Evolutionary conservation across 64 coral and sea anemone genomes (phyloP), one percentile per base, ranked within the genome.

Genomic region (Astreopora myriophthalma): DNA sequence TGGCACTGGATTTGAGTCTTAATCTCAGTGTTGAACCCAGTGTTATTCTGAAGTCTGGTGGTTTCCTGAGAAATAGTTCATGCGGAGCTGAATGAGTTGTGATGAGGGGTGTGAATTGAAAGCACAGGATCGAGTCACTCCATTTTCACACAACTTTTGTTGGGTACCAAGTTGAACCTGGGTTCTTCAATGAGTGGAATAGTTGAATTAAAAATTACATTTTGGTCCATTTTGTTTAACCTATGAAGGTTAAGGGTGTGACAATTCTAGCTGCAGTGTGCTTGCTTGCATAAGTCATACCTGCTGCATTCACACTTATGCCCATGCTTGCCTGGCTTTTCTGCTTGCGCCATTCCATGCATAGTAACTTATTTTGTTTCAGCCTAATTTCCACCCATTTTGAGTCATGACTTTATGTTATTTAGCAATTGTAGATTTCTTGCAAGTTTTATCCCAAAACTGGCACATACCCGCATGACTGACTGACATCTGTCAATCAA

Each of bases 361-460:
- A 34, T 19, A 70, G 13, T 70, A 70, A 70, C 32, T 3, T 42
- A 1, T 32, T 40, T 8, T 62, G 3, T 62, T 80, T 38, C 46
- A 80, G 76, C 17, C 14, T 27, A 51, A 55, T 52, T 30, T 27
- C 64, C 36, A 66, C 11, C 13, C 55, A 48, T 20, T 58, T 16
- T 87, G 29, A 69, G 32, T 69, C 19, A 86, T 70, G 34, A 86
- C 27, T 37, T 20, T 86, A 62, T 86, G 24, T 85, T 85, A 61
- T 57, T 64, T 48, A 60, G 44, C 0, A 46, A 42, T 27, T 70
- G 14, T 72, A 69, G 5, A 12, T 39, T 48, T 87, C 22, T 48
- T 71, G 12, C 63, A 31, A 30, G 55, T 34, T 74, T 76, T 66
- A 64, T 85, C 60, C 71, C 51, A 92, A 80, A 86, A 84, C 90